phyloP scores from a whole-genome alignment of 2,113 vertebrate species.

The Cricetomys ansorgei region DNA sequence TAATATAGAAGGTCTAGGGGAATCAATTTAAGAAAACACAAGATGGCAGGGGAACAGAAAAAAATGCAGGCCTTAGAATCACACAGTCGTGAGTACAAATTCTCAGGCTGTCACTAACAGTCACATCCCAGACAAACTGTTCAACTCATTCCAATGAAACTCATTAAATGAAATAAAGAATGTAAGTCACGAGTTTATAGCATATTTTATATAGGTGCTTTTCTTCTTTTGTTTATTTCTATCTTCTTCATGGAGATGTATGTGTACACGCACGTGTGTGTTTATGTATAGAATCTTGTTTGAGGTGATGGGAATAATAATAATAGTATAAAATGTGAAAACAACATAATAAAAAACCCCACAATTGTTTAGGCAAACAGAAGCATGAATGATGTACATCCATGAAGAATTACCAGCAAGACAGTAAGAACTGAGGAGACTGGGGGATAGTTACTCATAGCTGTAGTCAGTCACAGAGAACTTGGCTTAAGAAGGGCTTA shows the following conservation, averaged over 20 bases:
- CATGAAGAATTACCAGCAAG: not conserved
- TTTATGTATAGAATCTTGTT: not conserved
- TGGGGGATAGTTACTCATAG: not conserved
- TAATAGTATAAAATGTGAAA: slow-evolving; percentile 44
- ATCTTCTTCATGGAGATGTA: too few relatives aligned
- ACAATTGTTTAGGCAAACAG: slow-evolving; percentile 40
- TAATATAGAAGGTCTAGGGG: not conserved
- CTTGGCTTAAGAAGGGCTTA: slow-evolving; percentile 28
- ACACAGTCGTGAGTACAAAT: not conserved
- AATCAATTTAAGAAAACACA: slow-evolving; percentile 1
- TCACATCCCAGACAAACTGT: not conserved
- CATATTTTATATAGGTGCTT: slow-evolving; percentile 12
- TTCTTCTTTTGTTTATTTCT: not conserved
- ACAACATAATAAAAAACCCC: slow-evolving; percentile 37
- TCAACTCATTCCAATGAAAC: slow-evolving; percentile 28
- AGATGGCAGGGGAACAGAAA: not conserved
- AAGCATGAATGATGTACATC: not conserved
- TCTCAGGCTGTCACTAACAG: not conserved
- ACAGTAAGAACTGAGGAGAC: not conserved
- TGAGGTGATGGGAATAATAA: not conserved
- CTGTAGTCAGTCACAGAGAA: slow-evolving; percentile 45
- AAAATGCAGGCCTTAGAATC: not conserved
- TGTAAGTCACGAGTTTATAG: not conserved
- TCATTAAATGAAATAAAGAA: slow-evolving; percentile 47
- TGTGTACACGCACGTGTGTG: too few relatives aligned